Evolutionary conservation across 1,140 invertebrate genomes (phyloP), one percentile per base, ranked within the genome.

Genomic region (Rhizoglyphus robini): DNA sequence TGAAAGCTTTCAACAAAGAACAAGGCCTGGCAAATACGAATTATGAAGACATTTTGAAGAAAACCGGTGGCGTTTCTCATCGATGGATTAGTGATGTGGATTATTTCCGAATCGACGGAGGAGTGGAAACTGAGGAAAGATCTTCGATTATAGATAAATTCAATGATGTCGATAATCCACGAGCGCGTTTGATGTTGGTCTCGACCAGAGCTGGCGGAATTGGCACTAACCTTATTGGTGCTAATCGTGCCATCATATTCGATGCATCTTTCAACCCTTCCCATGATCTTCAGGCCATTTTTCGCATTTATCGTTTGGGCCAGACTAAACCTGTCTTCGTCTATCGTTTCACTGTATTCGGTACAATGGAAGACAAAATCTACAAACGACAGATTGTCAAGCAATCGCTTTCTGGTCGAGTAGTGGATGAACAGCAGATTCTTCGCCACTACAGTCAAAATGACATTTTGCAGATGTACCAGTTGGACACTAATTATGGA

Each of bases 201-300:
- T 97, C 94, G 1, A 98, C 93, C 0, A 83, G 85, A 70, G 96
- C 96, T 65, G 96, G 96, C 41, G 91, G 91, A 4, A 79, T 99
- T 20, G 96, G 93, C 57, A 90, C 94, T 62, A 99, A 99, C 80
- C 79, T 99, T 70, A 27, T 90, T 18, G 90, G 87, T 0, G 95
- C 96, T 1, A 99, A 98, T 77, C 81, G 96, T 65, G 93, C 97
- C 0, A 86, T 99, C 20, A 90, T 99, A 54, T 96, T 99, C 76
- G 95, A 98, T 77, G 91, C 92, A 1, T 93, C 88, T 13, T 99
- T 94, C 93, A 99, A 99, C 81, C 95, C 95, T 4, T 90, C 90
- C 0, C 86, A 95, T 73, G 96, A 99, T 74, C 86, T 90, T 20
- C 96, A 99, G 79, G 94, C 93, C 72, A 90, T 98, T 69, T 99